phyloP scores from a whole-genome alignment of 1,140 invertebrate genomes.

The Neelides sp. region DNA sequence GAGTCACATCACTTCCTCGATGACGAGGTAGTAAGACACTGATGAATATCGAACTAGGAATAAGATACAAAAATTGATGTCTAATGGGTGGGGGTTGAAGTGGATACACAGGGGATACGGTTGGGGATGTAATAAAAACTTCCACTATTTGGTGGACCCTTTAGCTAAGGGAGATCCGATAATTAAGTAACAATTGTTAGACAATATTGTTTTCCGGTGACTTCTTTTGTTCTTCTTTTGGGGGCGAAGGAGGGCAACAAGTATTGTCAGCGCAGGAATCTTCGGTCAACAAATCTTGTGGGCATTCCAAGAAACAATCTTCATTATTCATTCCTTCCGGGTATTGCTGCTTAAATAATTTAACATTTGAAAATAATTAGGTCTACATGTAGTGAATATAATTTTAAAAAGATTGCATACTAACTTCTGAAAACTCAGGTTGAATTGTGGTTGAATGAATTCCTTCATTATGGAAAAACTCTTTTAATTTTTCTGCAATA shows the following conservation, averaged over 20 bases:
- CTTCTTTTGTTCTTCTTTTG: background rate
- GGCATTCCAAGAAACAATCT: constrained; percentile 27
- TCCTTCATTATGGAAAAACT: constrained; percentile 87
- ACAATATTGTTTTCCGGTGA: background rate
- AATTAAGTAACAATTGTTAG: background rate
- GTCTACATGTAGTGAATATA: background rate
- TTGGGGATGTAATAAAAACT: too few species aligned
- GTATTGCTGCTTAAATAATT: constrained; percentile 4
- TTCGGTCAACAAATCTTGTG: background rate
- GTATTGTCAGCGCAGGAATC: constrained; percentile 20
- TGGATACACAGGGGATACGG: too few species aligned
- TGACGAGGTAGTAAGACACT: too few species aligned
- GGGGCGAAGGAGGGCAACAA: constrained; percentile 24
- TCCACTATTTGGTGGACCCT: too few species aligned
- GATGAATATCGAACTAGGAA: too few species aligned
- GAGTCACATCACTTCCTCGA: too few species aligned
- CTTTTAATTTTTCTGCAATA: constrained; percentile 84
- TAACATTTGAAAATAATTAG: background rate
- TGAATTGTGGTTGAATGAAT: constrained; percentile 87
- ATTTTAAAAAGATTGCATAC: constrained; percentile 14
- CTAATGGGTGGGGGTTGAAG: too few species aligned
- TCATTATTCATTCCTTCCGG: background rate
- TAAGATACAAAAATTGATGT: too few species aligned
- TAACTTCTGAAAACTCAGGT: constrained; percentile 75
- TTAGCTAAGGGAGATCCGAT: too few species aligned